phyloP scores from a whole-genome alignment of 1,140 invertebrate genomes.

The Pygmarrhopalites habei region DNA sequence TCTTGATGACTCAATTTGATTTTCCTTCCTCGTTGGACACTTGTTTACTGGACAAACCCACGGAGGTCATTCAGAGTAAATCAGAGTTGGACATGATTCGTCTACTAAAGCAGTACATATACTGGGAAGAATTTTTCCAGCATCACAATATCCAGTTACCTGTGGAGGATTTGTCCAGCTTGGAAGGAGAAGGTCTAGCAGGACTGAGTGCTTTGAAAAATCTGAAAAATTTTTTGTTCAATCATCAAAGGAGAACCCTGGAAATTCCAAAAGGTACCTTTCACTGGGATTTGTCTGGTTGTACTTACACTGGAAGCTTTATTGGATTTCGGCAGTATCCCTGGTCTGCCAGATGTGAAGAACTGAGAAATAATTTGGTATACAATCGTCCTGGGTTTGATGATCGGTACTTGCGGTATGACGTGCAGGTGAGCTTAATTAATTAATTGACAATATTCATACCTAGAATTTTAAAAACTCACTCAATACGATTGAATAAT shows the following conservation, averaged over 20 bases:
- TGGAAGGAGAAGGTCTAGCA: conserved; percentile 4
- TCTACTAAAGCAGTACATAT: conserved; percentile 16
- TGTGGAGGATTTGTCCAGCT: neutral
- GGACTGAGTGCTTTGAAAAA: conserved; percentile 26
- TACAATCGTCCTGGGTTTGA: too few species aligned
- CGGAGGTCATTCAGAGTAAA: neutral
- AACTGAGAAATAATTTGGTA: too few species aligned
- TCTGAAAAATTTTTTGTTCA: conserved; percentile 24
- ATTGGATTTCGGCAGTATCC: too few species aligned
- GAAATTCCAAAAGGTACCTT: conserved; percentile 29
- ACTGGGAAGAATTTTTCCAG: conserved; percentile 23
- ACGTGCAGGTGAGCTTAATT: too few species aligned
- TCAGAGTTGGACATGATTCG: conserved; percentile 2
- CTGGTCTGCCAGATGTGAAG: too few species aligned
- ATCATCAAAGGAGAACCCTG: conserved; percentile 25
- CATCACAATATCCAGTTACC: conserved; percentile 31
- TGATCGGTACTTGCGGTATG: too few species aligned
- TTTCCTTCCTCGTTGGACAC: conserved; percentile 27
- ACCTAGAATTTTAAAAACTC: too few species aligned
- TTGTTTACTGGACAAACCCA: conserved; percentile 10
- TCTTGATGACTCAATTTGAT: conserved; percentile 33
- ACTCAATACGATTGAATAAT: too few species aligned
- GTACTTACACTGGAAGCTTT: too few species aligned
- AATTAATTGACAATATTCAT: too few species aligned
- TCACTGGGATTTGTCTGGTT: too few species aligned